Evolutionary conservation across 2,888 invertebrate species (phyloP), one percentile per base, ranked within the genome.

Genomic region (Pasiphila rectangulata): DNA sequence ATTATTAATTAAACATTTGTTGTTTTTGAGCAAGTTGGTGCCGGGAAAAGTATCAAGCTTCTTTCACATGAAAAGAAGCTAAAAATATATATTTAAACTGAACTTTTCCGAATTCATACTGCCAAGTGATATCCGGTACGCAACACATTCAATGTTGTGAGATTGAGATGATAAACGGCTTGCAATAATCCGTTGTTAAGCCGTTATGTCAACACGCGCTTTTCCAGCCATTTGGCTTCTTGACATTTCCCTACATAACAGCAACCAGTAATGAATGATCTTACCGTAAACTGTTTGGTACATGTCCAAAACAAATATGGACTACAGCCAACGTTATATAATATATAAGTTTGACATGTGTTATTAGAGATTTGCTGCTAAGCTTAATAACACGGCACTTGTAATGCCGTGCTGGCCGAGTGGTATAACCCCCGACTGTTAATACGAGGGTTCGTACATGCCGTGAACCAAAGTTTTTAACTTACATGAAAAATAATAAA

Each of bases 261-360:
- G 43, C 34, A 39, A 32, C 42, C 34, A 34, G 17, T 38, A 30
- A 38, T 35, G 23, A 43, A 34, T 48, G 34, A 39, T 29, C 35
- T 24, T 29, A n/a, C 38, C 43, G 29, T 48, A 48, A 50, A 38
- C 32, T 9, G 46, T 46, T 46, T 51, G 45, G 41, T 42, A 38
- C 43, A 42, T 23, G 38, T 27, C 46, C 50, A 42, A 38, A 35
- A 42, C 39, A 43, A 45, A 43, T 37, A 39, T 46, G 46, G 46
- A 30, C 23, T 12, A 16, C 15, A 48, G 46, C 51, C 48, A 46
- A 48, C 9, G 32, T 32, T 27, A 40, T 23, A 29, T 4, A 16
- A n/a, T n/a, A 45, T 15, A 32, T 41, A 32, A 29, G 37, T 24
- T 35, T 44, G 41, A 46, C 35, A 17, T 34, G 32, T 16, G 30